Evolutionary conservation across 1,140 invertebrate species (phyloP).

Genomic region (Pseudomyrmex pallidus): DNA sequence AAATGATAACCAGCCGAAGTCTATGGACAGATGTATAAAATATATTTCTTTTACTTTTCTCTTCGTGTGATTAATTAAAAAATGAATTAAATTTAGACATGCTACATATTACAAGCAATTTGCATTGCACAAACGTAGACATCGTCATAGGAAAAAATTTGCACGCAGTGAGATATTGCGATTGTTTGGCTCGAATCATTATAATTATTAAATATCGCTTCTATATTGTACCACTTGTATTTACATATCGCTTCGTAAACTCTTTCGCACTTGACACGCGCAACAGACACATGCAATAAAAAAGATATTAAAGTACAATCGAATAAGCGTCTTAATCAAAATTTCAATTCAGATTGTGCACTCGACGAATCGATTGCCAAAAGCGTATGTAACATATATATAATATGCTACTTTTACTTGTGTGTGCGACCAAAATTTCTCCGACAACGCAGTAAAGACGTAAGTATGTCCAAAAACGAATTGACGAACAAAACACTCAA

Average conservation of each 20-base stretch:
- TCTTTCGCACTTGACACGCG: constrained; percentile 13
- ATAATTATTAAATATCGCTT: constrained; percentile 22
- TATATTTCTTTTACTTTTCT: too few relatives aligned
- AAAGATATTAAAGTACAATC: background rate
- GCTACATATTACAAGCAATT: background rate
- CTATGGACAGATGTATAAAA: too few relatives aligned
- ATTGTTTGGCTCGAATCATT: constrained; percentile 31
- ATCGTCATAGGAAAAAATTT: constrained; percentile 58
- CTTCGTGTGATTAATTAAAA: background rate
- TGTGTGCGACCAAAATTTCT: constrained; percentile 28
- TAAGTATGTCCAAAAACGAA: constrained; percentile 3
- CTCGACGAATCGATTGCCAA: too few relatives aligned
- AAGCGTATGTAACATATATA: background rate
- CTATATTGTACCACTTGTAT: constrained; percentile 32
- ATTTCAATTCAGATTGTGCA: background rate
- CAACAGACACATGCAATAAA: background rate
- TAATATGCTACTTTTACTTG: constrained; percentile 9
- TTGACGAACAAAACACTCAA: background rate
- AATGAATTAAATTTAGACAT: background rate
- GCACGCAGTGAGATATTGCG: constrained; percentile 36
- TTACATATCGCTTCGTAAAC: constrained; percentile 19
- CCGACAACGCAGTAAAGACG: constrained; percentile 27
- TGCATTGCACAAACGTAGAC: constrained; percentile 48
- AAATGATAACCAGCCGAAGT: background rate
- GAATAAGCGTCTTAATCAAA: background rate